phyloP scores from a whole-genome alignment of 2,888 invertebrate genomes.

The Acrobasis consociella region DNA sequence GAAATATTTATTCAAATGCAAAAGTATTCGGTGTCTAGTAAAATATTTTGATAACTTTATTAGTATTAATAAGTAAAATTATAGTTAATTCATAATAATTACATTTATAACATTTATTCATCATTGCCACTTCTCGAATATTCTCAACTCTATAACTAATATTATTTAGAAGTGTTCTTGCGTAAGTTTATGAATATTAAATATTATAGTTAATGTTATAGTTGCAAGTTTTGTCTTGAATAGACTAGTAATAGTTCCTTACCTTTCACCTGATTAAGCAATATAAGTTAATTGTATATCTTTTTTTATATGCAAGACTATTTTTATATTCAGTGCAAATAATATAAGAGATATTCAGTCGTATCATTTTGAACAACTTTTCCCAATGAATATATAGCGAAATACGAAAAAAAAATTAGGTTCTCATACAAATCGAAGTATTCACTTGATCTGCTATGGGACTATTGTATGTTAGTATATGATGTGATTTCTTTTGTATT shows the following conservation, averaged over 20 bases:
- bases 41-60: not conserved
- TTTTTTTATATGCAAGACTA: no score
- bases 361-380: no score
- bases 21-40: not conserved
- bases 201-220: conserved; percentile 7
- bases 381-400: no score
- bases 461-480: no score
- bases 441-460: no score
- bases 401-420: no score
- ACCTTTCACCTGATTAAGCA: no score
- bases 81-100: conserved; percentile 6
- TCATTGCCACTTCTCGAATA: conserved; percentile 4
- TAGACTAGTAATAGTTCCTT: not conserved
- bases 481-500: no score
- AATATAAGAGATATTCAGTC: no score
- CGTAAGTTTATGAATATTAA: conserved; percentile 1
- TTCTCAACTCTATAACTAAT: not conserved
- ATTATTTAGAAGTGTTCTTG: conserved; percentile 7
- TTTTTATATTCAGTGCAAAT: no score
- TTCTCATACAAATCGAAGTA: no score
- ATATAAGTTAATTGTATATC: no score
- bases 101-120: not conserved
- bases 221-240: not conserved
- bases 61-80: not conserved
- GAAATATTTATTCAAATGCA: not conserved